phyloP scores from a whole-genome alignment of 2,797 vertebrate genomes.

The Sebastes oblongus region DNA sequence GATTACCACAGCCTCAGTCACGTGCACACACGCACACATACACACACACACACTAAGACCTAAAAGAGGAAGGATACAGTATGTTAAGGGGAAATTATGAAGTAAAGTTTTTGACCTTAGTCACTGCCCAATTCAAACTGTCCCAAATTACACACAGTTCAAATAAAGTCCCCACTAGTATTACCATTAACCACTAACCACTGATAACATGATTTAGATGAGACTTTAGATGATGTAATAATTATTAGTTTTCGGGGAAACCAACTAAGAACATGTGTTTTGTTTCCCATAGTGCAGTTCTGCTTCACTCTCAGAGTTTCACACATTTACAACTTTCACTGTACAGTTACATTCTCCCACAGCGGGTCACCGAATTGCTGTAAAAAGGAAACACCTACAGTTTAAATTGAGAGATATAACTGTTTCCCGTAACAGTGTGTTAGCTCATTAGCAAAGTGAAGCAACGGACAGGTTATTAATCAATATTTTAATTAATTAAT shows the following conservation, averaged over 20 bases:
- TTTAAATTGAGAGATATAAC: neutral
- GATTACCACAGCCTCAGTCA: neutral
- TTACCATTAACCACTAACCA: neutral
- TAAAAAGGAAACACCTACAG: neutral
- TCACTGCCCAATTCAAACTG: conserved; percentile 6
- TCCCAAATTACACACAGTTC: conserved; percentile 25
- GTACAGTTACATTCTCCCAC: too few species aligned
- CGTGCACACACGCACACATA: neutral
- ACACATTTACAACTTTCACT: neutral
- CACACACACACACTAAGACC: neutral
- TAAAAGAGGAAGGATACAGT: conserved; percentile 53
- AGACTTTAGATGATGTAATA: too few species aligned
- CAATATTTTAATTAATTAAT: too few species aligned
- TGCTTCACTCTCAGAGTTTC: neutral
- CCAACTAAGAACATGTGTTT: neutral
- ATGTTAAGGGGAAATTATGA: conserved; percentile 12
- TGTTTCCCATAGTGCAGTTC: neutral
- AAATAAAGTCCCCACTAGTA: neutral
- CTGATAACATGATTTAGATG: too few species aligned
- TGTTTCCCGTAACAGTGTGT: neutral
- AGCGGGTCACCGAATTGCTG: neutral
- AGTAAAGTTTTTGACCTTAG: neutral
- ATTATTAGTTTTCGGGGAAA: too few species aligned
- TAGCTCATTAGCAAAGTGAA: neutral
- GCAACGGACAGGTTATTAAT: neutral